phyloP scores from a whole-genome alignment of 2,113 vertebrate species.

The Acrocephalus kingi region DNA sequence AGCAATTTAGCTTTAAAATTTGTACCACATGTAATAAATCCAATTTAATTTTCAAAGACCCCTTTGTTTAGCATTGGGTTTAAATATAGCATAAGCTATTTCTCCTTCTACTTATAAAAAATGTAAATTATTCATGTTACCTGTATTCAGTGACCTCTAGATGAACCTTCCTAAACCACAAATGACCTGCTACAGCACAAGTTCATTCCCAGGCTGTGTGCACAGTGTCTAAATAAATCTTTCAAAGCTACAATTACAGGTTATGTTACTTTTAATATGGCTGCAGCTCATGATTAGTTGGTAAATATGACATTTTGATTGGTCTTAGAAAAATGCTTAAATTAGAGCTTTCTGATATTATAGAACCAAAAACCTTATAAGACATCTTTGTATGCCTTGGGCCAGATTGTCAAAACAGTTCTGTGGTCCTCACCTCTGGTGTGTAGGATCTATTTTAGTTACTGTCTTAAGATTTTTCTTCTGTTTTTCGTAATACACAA shows the following conservation, averaged over 20 bases:
- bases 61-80: slow-evolving; percentile 48
- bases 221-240: slow-evolving; percentile 37
- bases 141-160: slow-evolving; percentile 51
- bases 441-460: background rate
- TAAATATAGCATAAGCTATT: slow-evolving; percentile 33
- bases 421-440: background rate
- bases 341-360: background rate
- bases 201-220: background rate
- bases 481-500: background rate
- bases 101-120: slow-evolving; percentile 31
- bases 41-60: slow-evolving; percentile 39
- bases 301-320: slow-evolving; percentile 34
- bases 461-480: background rate
- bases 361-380: background rate
- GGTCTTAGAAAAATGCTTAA: slow-evolving; percentile 35
- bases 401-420: background rate
- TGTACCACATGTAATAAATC: slow-evolving; percentile 16
- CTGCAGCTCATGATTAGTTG: slow-evolving; percentile 39
- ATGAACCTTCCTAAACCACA: slow-evolving; percentile 36
- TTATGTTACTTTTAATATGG: slow-evolving; percentile 48
- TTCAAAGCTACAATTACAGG: slow-evolving; percentile 44
- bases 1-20: slow-evolving; percentile 43
- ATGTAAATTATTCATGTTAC: slow-evolving; percentile 57
- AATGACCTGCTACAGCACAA: slow-evolving; percentile 3
- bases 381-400: background rate